Conservation (phyloP, 2,888 invertebrate genomes). For the Hermaeophaga mercurialis region DNA sequence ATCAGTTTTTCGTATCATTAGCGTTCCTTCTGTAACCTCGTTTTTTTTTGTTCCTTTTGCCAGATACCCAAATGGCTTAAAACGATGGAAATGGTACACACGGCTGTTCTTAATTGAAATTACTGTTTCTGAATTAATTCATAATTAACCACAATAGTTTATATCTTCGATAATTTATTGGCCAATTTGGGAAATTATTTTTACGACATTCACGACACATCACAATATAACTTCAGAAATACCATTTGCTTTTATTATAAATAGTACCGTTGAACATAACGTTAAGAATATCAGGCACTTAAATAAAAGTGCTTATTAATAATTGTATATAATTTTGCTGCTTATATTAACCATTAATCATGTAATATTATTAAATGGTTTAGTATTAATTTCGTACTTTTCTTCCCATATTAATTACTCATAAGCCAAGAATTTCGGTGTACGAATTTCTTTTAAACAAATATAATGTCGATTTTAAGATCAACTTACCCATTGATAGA, state of each 20-base stretch:
- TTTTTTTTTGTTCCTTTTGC: slow-evolving; percentile 27
- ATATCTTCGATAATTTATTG: slow-evolving; percentile 31
- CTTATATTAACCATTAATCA: too few relatives aligned
- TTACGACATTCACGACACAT: slow-evolving; percentile 11
- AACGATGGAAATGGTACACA: slow-evolving; percentile 30
- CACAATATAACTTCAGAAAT: slow-evolving; percentile 12
- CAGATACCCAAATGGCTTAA: slow-evolving; percentile 31
- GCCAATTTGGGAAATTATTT: slow-evolving; percentile 25
- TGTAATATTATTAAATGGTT: too few relatives aligned
- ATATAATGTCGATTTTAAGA: background rate
- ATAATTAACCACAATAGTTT: slow-evolving; percentile 35
- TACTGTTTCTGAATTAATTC: slow-evolving; percentile 33
- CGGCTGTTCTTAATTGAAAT: slow-evolving; percentile 34
- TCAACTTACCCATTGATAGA: slow-evolving; percentile 89
- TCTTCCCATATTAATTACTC: too few relatives aligned
- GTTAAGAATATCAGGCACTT: too few relatives aligned
- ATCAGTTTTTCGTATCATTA: slow-evolving; percentile 43
- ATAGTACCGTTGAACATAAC: slow-evolving; percentile 14
- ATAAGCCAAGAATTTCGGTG: too few relatives aligned
- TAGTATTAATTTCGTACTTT: too few relatives aligned
- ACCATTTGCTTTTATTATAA: slow-evolving; percentile 9
- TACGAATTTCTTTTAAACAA: too few relatives aligned
- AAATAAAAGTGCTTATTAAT: too few relatives aligned
- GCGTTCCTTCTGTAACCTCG: slow-evolving; percentile 21
- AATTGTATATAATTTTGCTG: too few relatives aligned